Percentiles rank a stretch among this genome's conserved stretches.
Evolutionary conservation across 2,888 invertebrate genomes (phyloP).

Genomic region (Halocaridina rubra): DNA sequence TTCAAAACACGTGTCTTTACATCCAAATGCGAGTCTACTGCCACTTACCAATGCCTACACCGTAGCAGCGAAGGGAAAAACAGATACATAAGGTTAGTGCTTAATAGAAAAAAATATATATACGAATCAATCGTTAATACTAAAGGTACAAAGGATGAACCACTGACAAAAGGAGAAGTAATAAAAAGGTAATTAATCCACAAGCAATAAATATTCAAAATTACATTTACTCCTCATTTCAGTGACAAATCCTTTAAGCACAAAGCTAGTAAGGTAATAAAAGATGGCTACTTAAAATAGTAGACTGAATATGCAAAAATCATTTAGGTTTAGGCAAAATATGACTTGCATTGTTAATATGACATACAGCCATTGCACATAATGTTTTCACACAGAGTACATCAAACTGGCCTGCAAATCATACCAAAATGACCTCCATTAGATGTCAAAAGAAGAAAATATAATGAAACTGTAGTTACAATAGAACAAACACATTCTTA

Average conservation of each 20-base stretch:
- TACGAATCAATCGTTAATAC: constrained; percentile 20
- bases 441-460: too few relatives aligned
- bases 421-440: too few relatives aligned
- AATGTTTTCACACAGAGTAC: too few relatives aligned
- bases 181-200: not conserved
- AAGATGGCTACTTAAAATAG: too few relatives aligned
- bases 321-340: too few relatives aligned
- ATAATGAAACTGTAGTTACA: too few relatives aligned
- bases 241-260: not conserved
- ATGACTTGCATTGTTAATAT: too few relatives aligned
- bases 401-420: too few relatives aligned
- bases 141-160: constrained; percentile 6
- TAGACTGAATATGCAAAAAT: too few relatives aligned
- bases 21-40: constrained; percentile 32
- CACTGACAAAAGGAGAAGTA: not conserved
- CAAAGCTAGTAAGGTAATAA: not conserved
- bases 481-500: too few relatives aligned
- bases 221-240: not conserved
- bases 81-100: constrained; percentile 49
- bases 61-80: constrained; percentile 52
- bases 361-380: too few relatives aligned
- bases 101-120: constrained; percentile 32
- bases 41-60: constrained; percentile 59
- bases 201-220: not conserved
- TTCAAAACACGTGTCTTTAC: not conserved